Conservation (phyloP, 1,140 invertebrate genomes). For the Sycophaga agraensis region DNA sequence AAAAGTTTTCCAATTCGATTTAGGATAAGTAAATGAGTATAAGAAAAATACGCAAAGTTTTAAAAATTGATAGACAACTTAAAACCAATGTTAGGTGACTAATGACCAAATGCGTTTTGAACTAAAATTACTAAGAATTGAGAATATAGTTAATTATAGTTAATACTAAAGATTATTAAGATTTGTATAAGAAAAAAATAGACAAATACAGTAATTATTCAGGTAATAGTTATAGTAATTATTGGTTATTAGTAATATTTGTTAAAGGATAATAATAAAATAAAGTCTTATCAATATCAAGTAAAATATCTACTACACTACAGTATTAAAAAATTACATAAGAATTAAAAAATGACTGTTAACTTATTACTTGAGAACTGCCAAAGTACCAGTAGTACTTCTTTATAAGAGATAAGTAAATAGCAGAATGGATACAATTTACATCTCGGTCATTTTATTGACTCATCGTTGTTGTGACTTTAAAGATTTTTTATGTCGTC, state of each 20-base stretch:
- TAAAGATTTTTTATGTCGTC: constrained; percentile 12
- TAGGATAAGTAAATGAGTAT: too few relatives aligned
- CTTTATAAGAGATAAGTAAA: background rate
- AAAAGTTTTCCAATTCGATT: too few relatives aligned
- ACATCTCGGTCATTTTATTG: constrained; percentile 15
- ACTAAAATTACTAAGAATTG: background rate
- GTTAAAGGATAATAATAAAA: too few relatives aligned
- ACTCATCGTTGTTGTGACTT: constrained; percentile 20
- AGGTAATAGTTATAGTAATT: constrained; percentile 1
- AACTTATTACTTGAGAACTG: background rate
- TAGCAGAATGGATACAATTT: constrained; percentile 4
- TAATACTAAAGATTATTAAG: background rate
- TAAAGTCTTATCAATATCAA: too few relatives aligned
- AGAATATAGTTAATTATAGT: background rate
- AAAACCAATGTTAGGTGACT: too few relatives aligned
- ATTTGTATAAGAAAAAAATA: background rate
- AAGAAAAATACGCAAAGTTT: too few relatives aligned
- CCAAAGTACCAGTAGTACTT: constrained; percentile 19
- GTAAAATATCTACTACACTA: background rate
- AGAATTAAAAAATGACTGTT: background rate
- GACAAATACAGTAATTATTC: too few relatives aligned
- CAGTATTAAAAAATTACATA: background rate
- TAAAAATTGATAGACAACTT: too few relatives aligned
- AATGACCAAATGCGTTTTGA: too few relatives aligned
- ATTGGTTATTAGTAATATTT: background rate